These are phyloP conservation scores for Bombus polaris DNA, from an alignment of 1,140 invertebrate genomes.

Conservation along the genomic window DNA sequence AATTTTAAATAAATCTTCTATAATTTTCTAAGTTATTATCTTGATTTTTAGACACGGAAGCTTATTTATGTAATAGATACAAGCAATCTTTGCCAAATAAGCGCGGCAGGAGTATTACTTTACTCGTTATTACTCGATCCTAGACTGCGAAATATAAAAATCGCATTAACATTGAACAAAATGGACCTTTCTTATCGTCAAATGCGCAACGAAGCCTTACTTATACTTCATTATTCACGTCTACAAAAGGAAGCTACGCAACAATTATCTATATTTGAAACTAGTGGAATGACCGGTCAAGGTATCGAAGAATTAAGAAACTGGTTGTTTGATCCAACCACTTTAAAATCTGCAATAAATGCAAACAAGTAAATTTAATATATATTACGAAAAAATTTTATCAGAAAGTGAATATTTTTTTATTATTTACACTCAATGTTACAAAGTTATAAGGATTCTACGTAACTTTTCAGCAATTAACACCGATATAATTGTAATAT, in stretches of 20 bases:
- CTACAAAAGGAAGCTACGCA: slow-evolving; percentile 86
- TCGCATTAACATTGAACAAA: slow-evolving; percentile 90
- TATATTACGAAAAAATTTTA: slow-evolving; percentile 4
- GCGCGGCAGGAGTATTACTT: slow-evolving; percentile 89
- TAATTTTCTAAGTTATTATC: not conserved
- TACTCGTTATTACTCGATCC: slow-evolving; percentile 90
- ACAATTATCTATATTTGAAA: slow-evolving; percentile 87
- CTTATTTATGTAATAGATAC: slow-evolving; percentile 91
- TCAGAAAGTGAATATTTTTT: slow-evolving; percentile 53
- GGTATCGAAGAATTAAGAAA: slow-evolving; percentile 87
- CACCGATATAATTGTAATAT: not conserved
- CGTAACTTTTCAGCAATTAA: slow-evolving; percentile 2
- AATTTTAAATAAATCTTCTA: not conserved
- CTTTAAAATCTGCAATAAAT: slow-evolving; percentile 59
- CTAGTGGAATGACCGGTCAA: slow-evolving; percentile 87
- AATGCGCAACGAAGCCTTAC: slow-evolving; percentile 90
- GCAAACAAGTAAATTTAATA: slow-evolving; percentile 50
- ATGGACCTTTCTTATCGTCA: slow-evolving; percentile 92
- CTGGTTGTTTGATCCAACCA: slow-evolving; percentile 83
- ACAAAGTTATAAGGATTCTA: slow-evolving; percentile 69
- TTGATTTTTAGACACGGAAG: slow-evolving; percentile 79
- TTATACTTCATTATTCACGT: slow-evolving; percentile 89
- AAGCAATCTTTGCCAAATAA: slow-evolving; percentile 91
- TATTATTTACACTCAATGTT: slow-evolving; percentile 73
- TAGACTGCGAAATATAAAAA: slow-evolving; percentile 85